phyloP scores from a whole-genome alignment of 1,140 invertebrate species.

The Helicoverpa armigera region DNA sequence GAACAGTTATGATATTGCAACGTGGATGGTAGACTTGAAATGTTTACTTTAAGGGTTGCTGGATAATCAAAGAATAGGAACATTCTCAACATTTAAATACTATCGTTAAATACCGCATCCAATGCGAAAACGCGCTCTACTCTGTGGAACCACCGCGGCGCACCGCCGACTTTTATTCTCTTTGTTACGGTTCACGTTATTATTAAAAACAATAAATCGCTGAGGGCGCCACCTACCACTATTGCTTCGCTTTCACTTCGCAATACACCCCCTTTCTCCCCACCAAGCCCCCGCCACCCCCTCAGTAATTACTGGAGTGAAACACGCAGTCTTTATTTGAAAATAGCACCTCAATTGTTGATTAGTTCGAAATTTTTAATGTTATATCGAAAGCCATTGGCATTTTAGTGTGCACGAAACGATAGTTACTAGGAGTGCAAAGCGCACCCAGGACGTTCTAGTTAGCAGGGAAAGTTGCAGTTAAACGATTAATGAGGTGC shows the following conservation, averaged over 20 bases:
- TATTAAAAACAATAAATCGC: slow-evolving; percentile 86
- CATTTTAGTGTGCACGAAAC: slow-evolving; percentile 1
- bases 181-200: slow-evolving; percentile 85
- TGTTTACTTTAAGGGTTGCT: too few species aligned
- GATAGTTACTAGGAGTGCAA: not conserved
- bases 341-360: slow-evolving; percentile 59
- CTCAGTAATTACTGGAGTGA: slow-evolving; percentile 63
- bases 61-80: too few species aligned
- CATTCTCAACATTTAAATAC: not conserved
- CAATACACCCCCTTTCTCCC: slow-evolving; percentile 57
- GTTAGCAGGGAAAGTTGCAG: slow-evolving; percentile 3
- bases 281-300: slow-evolving; percentile 41
- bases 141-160: slow-evolving; percentile 54
- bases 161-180: slow-evolving; percentile 80
- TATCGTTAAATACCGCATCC: slow-evolving; percentile 59
- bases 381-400: slow-evolving; percentile 30
- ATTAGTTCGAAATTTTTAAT: slow-evolving; percentile 57
- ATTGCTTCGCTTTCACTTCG: slow-evolving; percentile 82
- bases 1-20: too few species aligned
- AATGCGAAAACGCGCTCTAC: not conserved
- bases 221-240: slow-evolving; percentile 82
- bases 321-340: slow-evolving; percentile 63
- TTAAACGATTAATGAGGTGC: slow-evolving; percentile 11
- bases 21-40: too few species aligned
- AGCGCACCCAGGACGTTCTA: not conserved